Evolutionary conservation across 2,888 invertebrate species (phyloP).

Genomic region (Agrotis ipsilon): DNA sequence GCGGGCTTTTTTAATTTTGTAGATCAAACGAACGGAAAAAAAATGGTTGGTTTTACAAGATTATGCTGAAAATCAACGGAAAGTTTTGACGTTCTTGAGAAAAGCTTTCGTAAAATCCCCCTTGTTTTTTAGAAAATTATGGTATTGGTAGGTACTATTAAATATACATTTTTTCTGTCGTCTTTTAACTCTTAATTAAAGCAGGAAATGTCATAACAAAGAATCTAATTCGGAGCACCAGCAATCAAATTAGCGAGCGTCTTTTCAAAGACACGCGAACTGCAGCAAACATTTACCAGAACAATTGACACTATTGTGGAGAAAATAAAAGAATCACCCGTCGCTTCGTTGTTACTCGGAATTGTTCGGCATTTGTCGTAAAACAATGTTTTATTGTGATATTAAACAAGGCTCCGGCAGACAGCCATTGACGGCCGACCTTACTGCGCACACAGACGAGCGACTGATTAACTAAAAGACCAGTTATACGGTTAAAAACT

Average conservation of each 20-base stretch:
- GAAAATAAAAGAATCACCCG: conserved; percentile 66
- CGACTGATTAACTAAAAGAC: conserved; percentile 9
- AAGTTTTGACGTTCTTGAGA: background rate
- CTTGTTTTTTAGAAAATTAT: too few relatives aligned
- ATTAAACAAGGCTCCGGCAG: conserved; percentile 77
- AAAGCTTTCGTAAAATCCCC: too few relatives aligned
- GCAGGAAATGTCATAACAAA: background rate
- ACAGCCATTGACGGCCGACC: conserved; percentile 76
- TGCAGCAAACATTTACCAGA: conserved; percentile 51
- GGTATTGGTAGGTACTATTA: background rate
- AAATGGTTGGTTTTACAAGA: background rate
- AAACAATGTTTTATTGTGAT: conserved; percentile 80
- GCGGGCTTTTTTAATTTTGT: background rate
- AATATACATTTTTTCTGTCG: too few relatives aligned
- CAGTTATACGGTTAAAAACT: background rate
- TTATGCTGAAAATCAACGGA: background rate
- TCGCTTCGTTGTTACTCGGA: conserved; percentile 52
- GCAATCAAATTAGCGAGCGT: conserved; percentile 52
- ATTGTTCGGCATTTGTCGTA: conserved; percentile 74
- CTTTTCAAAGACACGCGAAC: conserved; percentile 48
- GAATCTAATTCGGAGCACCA: conserved; percentile 17
- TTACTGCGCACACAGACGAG: conserved; percentile 53
- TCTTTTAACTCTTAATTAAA: background rate
- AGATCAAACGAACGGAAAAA: background rate
- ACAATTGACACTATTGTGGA: conserved; percentile 59